Percentiles rank a stretch among this genome's conserved stretches.
phyloP scores from a whole-genome alignment of 2,113 vertebrate species.

The Motacilla tschutschensis region DNA sequence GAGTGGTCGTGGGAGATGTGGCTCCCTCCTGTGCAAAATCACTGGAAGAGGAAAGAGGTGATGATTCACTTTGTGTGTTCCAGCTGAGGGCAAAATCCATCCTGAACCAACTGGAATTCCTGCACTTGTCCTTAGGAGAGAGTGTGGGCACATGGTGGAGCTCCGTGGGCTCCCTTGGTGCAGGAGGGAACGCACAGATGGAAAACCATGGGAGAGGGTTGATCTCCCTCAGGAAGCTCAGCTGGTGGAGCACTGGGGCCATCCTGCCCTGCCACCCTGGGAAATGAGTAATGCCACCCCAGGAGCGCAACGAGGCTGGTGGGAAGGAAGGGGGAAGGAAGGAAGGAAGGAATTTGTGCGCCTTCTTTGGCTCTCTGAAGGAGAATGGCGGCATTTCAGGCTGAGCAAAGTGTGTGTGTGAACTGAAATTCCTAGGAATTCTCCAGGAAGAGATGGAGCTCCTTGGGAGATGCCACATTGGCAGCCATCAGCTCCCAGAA shows the following conservation, averaged over 20 bases:
- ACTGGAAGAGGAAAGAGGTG: not conserved
- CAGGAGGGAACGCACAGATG: slow-evolving; percentile 17
- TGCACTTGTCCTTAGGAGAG: not conserved
- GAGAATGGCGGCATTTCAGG: not conserved
- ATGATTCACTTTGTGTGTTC: not conserved
- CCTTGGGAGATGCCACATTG: not conserved
- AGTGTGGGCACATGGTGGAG: not conserved
- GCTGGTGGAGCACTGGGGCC: not conserved
- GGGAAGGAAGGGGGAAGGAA: not conserved
- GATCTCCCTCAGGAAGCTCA: not conserved
- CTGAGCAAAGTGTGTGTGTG: not conserved
- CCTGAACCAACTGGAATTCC: not conserved
- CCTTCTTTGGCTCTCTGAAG: not conserved
- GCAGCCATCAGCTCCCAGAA: not conserved
- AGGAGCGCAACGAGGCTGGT: not conserved
- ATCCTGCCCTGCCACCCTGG: not conserved
- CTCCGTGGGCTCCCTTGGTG: not conserved
- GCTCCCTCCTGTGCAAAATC: not conserved
- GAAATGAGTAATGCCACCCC: not conserved
- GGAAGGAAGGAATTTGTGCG: not conserved
- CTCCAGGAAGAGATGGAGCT: not conserved
- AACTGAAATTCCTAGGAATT: not conserved
- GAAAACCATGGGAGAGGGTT: not conserved
- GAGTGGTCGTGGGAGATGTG: not conserved
- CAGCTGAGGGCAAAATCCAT: not conserved